A percentile compares a stretch with the other conserved stretches of the same genome.
Conservation (phyloP, 2,888 invertebrate species). For the Margaritifera margaritifera region DNA sequence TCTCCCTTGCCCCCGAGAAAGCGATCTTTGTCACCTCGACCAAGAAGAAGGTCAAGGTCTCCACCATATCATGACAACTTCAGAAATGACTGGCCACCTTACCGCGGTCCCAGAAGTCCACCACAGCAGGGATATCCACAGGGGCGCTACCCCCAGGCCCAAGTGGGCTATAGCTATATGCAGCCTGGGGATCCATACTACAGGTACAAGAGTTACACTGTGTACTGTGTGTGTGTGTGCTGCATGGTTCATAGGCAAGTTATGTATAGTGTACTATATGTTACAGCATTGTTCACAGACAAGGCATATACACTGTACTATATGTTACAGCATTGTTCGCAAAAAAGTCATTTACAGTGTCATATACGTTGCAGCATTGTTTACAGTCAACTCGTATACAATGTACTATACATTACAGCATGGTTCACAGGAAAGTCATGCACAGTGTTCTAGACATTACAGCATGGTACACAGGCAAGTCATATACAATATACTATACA, state of each 20-base stretch:
- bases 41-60: conserved; percentile 29
- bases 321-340: too few relatives aligned
- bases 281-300: too few relatives aligned
- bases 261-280: neutral
- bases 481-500: too few relatives aligned
- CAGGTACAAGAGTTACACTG: neutral
- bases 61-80: conserved; percentile 5
- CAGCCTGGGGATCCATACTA: conserved; percentile 7
- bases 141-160: conserved; percentile 12
- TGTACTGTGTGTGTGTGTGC: too few relatives aligned
- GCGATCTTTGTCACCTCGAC: conserved; percentile 31
- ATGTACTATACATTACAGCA: too few relatives aligned
- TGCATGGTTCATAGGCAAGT: conserved; percentile 5
- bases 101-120: conserved; percentile 7
- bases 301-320: too few relatives aligned
- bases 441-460: too few relatives aligned
- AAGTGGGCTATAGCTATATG: conserved; percentile 15
- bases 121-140: conserved; percentile 9
- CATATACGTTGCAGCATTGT: too few relatives aligned
- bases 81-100: conserved; percentile 7
- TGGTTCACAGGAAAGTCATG: conserved; percentile 10
- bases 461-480: too few relatives aligned
- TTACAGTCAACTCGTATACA: too few relatives aligned
- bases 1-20: conserved; percentile 25
- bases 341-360: too few relatives aligned